A percentile compares a stretch with the other conserved stretches of the same genome.
Conservation (phyloP, 2,888 invertebrate species). For the Chalcosyrphus nemorum region DNA sequence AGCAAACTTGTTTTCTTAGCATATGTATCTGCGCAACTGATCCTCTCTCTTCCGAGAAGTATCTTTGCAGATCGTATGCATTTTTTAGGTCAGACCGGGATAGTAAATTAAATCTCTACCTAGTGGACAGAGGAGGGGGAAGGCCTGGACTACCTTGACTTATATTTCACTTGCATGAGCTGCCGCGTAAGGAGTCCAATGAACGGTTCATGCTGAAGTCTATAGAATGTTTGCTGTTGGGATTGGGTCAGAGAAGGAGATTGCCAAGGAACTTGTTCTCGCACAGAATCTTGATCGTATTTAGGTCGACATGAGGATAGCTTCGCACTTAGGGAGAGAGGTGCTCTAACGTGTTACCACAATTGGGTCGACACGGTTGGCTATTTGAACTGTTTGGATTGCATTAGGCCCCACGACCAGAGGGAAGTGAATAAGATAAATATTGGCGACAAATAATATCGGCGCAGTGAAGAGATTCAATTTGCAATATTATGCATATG, state of each 20-base stretch:
- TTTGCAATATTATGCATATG: conserved; percentile 32
- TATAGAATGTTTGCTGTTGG: conserved; percentile 26
- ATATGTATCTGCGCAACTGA: neutral
- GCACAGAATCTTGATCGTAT: conserved; percentile 62
- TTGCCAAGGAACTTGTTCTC: conserved; percentile 53
- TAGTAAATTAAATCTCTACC: conserved; percentile 45
- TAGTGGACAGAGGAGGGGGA: neutral
- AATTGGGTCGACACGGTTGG: conserved; percentile 56
- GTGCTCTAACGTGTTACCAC: conserved; percentile 7
- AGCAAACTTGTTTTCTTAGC: conserved; percentile 45
- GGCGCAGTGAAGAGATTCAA: conserved; percentile 11
- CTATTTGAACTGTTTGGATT: conserved; percentile 1
- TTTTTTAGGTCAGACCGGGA: conserved; percentile 58
- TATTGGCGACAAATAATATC: conserved; percentile 62
- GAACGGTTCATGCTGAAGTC: conserved; percentile 55
- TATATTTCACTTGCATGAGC: conserved; percentile 48
- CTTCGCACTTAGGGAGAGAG: conserved; percentile 26
- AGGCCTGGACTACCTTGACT: conserved; percentile 67
- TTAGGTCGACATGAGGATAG: conserved; percentile 61
- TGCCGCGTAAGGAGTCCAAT: conserved; percentile 48
- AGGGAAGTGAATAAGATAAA: conserved; percentile 25
- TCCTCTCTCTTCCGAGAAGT: conserved; percentile 60
- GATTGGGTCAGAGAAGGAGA: conserved; percentile 56
- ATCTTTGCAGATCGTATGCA: neutral
- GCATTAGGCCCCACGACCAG: too few species aligned